A percentile compares a stretch with the other conserved stretches of the same genome.
Evolutionary conservation across 2,888 invertebrate genomes (phyloP).

Genomic region (Incurvaria masculella): DNA sequence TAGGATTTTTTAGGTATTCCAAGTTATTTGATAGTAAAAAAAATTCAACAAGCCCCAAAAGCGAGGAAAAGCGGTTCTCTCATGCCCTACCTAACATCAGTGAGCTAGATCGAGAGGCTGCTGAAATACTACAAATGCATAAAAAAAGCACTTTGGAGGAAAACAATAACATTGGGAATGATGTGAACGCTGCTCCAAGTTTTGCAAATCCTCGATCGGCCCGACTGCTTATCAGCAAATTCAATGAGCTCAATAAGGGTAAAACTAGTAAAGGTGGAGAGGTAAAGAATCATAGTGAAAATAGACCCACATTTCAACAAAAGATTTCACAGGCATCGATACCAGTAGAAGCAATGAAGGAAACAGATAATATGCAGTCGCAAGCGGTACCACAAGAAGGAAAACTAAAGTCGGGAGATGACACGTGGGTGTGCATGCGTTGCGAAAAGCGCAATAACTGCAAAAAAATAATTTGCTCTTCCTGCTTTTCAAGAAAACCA

Average conservation of each 20-base stretch:
- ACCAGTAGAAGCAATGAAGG: background rate
- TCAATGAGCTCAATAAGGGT: conserved; percentile 11
- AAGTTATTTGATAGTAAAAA: conserved; percentile 45
- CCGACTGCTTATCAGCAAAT: conserved; percentile 14
- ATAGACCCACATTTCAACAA: too few species aligned
- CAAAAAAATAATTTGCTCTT: background rate
- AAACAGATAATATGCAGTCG: background rate
- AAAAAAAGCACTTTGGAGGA: conserved; percentile 29
- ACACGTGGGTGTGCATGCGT: conserved; percentile 35
- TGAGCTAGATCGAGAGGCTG: conserved; percentile 75
- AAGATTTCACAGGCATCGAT: background rate
- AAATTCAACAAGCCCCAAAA: conserved; percentile 19
- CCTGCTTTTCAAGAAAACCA: background rate
- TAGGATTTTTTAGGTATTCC: conserved; percentile 50
- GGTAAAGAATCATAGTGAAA: background rate
- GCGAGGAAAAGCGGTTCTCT: conserved; percentile 47
- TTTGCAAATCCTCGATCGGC: conserved; percentile 11
- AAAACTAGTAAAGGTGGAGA: conserved; percentile 6
- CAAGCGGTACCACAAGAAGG: conserved; percentile 3
- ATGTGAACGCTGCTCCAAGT: background rate
- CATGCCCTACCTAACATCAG: conserved; percentile 71
- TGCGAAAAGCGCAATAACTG: conserved; percentile 24
- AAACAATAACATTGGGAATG: conserved; percentile 18
- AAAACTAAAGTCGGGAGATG: conserved; percentile 12
- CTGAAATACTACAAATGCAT: conserved; percentile 64